Conservation (phyloP, 2,113 vertebrate genomes). For the Struthidea cinerea region DNA sequence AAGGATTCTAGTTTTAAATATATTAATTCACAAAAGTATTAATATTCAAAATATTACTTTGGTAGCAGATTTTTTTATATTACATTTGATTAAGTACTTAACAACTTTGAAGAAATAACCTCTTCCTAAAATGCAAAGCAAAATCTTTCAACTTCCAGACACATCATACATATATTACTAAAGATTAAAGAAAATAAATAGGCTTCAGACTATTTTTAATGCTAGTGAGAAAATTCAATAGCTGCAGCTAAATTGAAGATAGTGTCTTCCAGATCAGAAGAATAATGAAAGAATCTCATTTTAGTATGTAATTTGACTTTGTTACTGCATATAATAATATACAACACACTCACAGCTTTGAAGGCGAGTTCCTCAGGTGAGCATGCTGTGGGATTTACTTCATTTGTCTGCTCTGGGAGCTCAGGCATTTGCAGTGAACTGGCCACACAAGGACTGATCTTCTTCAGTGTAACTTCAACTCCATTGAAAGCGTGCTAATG, state of each 20-base stretch:
- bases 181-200: background rate
- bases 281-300: background rate
- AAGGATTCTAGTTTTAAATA: background rate
- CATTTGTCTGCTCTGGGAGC: background rate
- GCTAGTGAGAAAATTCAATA: background rate
- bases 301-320: background rate
- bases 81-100: background rate
- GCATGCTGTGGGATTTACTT: background rate
- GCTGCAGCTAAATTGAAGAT: background rate
- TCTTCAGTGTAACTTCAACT: slow-evolving; percentile 45
- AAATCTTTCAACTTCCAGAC: background rate
- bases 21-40: background rate
- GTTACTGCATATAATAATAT: background rate
- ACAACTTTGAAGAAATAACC: background rate
- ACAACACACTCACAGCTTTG: slow-evolving; percentile 21
- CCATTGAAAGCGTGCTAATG: slow-evolving; percentile 37
- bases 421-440: background rate
- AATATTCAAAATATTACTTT: background rate
- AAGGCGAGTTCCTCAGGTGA: background rate
- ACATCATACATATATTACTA: background rate
- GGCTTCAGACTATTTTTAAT: background rate
- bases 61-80: background rate
- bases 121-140: background rate
- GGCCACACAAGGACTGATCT: background rate
- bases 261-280: background rate